Evolutionary conservation across 1,140 invertebrate genomes (phyloP), one percentile per base, ranked within the genome.

Genomic region (Arctopsyche grandis): DNA sequence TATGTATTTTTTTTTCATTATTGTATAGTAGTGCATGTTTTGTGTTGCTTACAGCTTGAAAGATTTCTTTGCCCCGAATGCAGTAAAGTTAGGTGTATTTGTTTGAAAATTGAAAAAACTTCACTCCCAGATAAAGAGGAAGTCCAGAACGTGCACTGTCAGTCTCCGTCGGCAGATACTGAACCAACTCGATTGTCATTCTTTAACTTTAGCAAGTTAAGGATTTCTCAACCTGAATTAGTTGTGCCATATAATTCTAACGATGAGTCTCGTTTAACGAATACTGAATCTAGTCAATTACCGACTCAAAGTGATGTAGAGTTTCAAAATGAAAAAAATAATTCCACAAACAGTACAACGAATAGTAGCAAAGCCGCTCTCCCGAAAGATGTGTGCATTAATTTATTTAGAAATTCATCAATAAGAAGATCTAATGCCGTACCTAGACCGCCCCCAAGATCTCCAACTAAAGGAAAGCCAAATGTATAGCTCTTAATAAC

Each of bases 31-130:
- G 80, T 79, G 81, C 81, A 82, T 80, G 81, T 82, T 82, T 84
- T 88, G 86, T 88, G 86, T 88, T 89, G 87, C 87, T 89, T 88
- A 77, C 88, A 90, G 89, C 89, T 90, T 89, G 89, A 90, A 86
- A 89, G 88, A 85, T 90, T 89, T 88, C 87, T 90, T 85, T 90
- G 89, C 87, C 87, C 88, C 83, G 88, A 89, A 82, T 90, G 89
- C 88, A 88, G 88, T 86, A 89, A 87, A 84, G 87, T 90, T 85
- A 89, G 89, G 86, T 90, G 89, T 83, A 85, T 87, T 83, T 90
- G 89, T 84, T 81, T 19, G 78, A 83, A 77, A 70, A 84, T 26
- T 75, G 82, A 75, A 78, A 83, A 48, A 75, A 82, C 80, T 76
- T 16, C 71, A 26, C 16, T 29, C 10, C 63, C 63, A 26, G 21